Percentiles rank a stretch among this genome's conserved stretches.
Conservation (phyloP, 2,888 invertebrate genomes). For the Linnaemya tessellans region DNA sequence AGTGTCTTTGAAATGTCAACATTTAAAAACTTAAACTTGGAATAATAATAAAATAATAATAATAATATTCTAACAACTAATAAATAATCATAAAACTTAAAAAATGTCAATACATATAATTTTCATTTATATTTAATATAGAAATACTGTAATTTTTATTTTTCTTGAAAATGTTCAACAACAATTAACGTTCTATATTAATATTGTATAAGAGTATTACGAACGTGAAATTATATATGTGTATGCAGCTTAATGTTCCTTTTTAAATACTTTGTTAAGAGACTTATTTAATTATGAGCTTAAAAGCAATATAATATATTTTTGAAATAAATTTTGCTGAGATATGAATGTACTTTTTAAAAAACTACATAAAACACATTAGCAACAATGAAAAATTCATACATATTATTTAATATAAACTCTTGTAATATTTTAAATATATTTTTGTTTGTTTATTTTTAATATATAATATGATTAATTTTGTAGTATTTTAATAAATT, state of each 20-base stretch:
- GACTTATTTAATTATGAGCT: conserved; percentile 20
- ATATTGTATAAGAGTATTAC: conserved; percentile 36
- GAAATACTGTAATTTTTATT: conserved; percentile 42
- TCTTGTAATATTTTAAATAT: conserved; percentile 33
- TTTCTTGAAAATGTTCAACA: conserved; percentile 43
- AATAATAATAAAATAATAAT: background rate
- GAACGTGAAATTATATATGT: conserved; percentile 32
- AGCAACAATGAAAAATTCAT: conserved; percentile 74
- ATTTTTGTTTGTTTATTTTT: conserved; percentile 36
- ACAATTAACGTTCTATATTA: conserved; percentile 54
- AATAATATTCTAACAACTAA: background rate
- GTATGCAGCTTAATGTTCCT: conserved; percentile 1
- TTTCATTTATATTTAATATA: conserved; percentile 42
- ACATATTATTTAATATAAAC: conserved; percentile 38
- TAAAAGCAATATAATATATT: conserved; percentile 36
- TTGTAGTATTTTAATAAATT: conserved; percentile 44
- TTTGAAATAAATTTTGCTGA: conserved; percentile 43
- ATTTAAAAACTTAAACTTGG: background rate
- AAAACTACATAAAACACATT: conserved; percentile 77
- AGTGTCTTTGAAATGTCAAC: background rate
- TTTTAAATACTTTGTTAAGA: conserved; percentile 21
- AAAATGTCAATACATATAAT: conserved; percentile 7
- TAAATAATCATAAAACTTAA: conserved; percentile 1
- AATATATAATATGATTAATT: conserved; percentile 51
- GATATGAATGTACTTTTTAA: conserved; percentile 52